Percentiles rank a stretch among this genome's conserved stretches.
These are phyloP conservation scores for Oscheius myriophilus DNA, from an alignment of 2,888 invertebrate species.

Conservation along the genomic window DNA sequence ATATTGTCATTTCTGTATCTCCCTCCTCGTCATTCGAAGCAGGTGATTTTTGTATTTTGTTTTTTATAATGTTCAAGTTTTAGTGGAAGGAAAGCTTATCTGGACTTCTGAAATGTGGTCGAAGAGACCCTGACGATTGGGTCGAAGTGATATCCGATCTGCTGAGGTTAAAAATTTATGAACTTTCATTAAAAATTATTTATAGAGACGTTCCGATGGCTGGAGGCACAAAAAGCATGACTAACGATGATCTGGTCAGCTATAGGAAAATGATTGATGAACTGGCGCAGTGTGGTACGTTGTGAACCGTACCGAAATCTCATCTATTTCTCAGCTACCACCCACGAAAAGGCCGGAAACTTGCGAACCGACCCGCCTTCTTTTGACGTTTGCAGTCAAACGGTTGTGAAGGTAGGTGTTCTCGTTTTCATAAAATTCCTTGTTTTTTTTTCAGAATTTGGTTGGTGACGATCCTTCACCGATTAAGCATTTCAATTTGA, in stretches of 20 bases:
- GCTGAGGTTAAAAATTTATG: slow-evolving; percentile 30
- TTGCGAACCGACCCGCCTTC: slow-evolving; percentile 18
- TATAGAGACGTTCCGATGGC: slow-evolving; percentile 24
- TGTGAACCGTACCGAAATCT: background rate
- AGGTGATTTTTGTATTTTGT: background rate
- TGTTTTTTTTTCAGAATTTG: background rate
- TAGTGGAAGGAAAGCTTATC: slow-evolving; percentile 53
- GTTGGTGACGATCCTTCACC: slow-evolving; percentile 3
- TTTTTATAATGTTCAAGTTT: slow-evolving; percentile 2
- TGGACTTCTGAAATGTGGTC: slow-evolving; percentile 40
- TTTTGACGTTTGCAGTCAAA: slow-evolving; percentile 4
- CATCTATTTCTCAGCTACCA: slow-evolving; percentile 1
- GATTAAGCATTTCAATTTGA: slow-evolving; percentile 41
- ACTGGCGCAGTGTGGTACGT: slow-evolving; percentile 3
- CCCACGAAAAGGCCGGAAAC: slow-evolving; percentile 21
- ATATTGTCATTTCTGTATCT: slow-evolving; percentile 52
- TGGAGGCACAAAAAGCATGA: slow-evolving; percentile 1
- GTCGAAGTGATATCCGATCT: slow-evolving; percentile 55
- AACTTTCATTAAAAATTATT: background rate
- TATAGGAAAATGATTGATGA: slow-evolving; percentile 23
- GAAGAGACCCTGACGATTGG: slow-evolving; percentile 62
- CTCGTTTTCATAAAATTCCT: background rate
- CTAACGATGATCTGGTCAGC: background rate
- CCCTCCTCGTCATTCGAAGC: slow-evolving; percentile 39
- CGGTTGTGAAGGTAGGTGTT: background rate